Evolutionary conservation across 1,140 invertebrate species (phyloP).

Genomic region (Drosophila chauvacae): DNA sequence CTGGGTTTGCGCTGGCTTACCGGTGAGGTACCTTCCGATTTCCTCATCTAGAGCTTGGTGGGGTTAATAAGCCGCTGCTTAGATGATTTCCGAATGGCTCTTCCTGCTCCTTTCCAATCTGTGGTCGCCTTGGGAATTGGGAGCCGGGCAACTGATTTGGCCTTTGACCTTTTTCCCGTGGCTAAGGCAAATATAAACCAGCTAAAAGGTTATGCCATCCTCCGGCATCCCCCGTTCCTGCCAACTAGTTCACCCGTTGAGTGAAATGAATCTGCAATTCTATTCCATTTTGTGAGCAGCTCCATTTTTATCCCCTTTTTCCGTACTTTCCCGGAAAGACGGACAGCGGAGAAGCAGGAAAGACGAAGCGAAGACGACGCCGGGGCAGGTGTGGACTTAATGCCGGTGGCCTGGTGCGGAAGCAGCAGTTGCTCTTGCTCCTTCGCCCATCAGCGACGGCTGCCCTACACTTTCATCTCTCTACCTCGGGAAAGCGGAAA

Average conservation of each 20-base stretch:
- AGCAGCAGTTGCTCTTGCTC: slow-evolving; percentile 12
- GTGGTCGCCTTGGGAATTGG: slow-evolving; percentile 44
- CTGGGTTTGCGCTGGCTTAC: background rate
- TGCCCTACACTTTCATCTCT: slow-evolving; percentile 70
- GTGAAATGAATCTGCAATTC: slow-evolving; percentile 82
- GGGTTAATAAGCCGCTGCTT: slow-evolving; percentile 36
- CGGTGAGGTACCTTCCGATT: background rate
- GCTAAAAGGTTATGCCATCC: slow-evolving; percentile 59
- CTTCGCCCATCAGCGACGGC: slow-evolving; percentile 50
- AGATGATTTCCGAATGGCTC: slow-evolving; percentile 35
- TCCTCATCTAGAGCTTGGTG: slow-evolving; percentile 1
- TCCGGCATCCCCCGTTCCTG: background rate
- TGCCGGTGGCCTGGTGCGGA: slow-evolving; percentile 31
- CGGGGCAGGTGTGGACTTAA: slow-evolving; percentile 67
- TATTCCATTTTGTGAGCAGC: slow-evolving; percentile 66
- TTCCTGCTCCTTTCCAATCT: slow-evolving; percentile 10
- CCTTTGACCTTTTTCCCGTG: slow-evolving; percentile 40
- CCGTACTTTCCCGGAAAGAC: slow-evolving; percentile 12
- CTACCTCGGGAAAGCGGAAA: slow-evolving; percentile 8
- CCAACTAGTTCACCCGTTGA: slow-evolving; percentile 40
- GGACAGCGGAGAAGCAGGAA: slow-evolving; percentile 15
- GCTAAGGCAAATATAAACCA: slow-evolving; percentile 47
- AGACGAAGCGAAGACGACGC: slow-evolving; percentile 34
- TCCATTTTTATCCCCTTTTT: slow-evolving; percentile 34
- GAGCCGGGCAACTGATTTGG: slow-evolving; percentile 16